A percentile compares a stretch with the other conserved stretches of the same genome.
Conservation (phyloP, 2,797 vertebrate genomes). For the Stomatorhinus walkeri region DNA sequence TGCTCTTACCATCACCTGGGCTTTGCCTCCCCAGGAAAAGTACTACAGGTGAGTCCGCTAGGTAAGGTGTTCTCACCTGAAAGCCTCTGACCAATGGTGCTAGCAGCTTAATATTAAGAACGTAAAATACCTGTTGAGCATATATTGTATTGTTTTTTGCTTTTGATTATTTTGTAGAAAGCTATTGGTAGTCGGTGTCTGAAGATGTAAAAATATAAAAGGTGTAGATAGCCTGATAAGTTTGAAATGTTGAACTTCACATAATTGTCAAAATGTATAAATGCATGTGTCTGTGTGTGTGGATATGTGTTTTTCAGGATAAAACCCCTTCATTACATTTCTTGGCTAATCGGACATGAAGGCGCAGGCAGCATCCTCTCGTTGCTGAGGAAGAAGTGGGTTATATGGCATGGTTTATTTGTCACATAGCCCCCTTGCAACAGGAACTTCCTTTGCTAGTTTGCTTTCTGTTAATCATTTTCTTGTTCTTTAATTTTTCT, state of each 20-base stretch:
- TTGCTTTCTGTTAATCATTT: not conserved
- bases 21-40: conserved; percentile 79
- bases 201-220: not conserved
- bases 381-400: conserved; percentile 83
- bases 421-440: not conserved
- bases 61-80: not conserved
- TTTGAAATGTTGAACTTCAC: not conserved
- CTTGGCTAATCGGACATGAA: conserved; percentile 93
- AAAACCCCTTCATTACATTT: conserved; percentile 92
- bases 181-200: not conserved
- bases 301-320: conserved; percentile 57
- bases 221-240: not conserved
- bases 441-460: not conserved
- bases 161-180: not conserved
- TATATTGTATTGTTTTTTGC: not conserved
- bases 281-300: conserved; percentile 7
- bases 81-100: not conserved
- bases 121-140: not conserved
- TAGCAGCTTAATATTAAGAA: not conserved
- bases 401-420: conserved; percentile 3
- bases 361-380: conserved; percentile 89
- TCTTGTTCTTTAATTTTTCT: not conserved
- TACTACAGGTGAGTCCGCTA: conserved; percentile 74
- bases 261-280: not conserved
- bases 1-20: conserved; percentile 86